phyloP scores from a whole-genome alignment of 2,888 invertebrate genomes.

The Anagyrus pseudococci region DNA sequence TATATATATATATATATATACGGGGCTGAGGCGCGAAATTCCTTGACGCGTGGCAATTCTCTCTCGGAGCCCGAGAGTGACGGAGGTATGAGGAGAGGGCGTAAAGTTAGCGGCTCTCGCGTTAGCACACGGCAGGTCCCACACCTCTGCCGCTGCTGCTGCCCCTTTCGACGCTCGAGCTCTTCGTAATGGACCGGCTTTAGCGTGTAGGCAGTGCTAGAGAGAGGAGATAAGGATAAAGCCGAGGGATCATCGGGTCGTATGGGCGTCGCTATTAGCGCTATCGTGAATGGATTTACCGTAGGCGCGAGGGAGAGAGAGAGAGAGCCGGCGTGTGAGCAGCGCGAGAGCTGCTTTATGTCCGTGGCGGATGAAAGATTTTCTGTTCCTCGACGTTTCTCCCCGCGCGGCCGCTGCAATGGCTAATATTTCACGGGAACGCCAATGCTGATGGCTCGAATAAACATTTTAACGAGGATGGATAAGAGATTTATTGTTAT shows the following conservation, averaged over 20 bases:
- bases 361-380: neutral
- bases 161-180: too few species aligned
- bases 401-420: too few species aligned
- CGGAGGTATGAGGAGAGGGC: neutral
- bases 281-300: conserved; percentile 26
- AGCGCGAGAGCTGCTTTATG: neutral
- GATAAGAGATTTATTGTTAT: too few species aligned
- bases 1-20: too few species aligned
- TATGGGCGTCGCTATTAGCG: conserved; percentile 24
- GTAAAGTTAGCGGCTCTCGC: conserved; percentile 18
- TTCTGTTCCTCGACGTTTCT: neutral
- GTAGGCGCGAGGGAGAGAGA: conserved; percentile 17
- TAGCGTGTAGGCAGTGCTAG: neutral
- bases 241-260: neutral
- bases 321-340: conserved; percentile 8
- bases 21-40: conserved; percentile 33
- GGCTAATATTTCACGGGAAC: too few species aligned
- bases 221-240: conserved; percentile 22
- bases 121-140: neutral
- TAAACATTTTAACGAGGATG: too few species aligned
- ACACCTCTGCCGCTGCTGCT: too few species aligned
- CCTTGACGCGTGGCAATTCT: conserved; percentile 7
- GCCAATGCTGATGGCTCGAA: too few species aligned
- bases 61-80: neutral
- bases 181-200: neutral